Conservation (phyloP, 2,888 invertebrate genomes). For the Himalopsyche tibetana region DNA sequence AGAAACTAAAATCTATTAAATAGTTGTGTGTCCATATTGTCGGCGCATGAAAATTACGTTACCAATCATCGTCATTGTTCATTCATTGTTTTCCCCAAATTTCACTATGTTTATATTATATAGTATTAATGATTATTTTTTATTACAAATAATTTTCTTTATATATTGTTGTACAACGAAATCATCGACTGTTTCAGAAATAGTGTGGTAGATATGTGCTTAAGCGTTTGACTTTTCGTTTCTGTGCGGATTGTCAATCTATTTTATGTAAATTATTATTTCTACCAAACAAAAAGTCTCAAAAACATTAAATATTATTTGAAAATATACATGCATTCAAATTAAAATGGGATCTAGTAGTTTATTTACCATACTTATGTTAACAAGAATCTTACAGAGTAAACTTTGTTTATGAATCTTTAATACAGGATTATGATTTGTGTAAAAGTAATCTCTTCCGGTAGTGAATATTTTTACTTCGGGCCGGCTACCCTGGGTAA, state of each 20-base stretch:
- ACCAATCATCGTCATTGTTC: conserved; percentile 55
- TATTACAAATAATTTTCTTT: conserved; percentile 54
- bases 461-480: too few relatives aligned
- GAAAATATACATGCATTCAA: too few relatives aligned
- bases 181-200: neutral
- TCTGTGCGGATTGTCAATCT: neutral
- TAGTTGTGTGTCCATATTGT: conserved; percentile 44
- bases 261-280: too few relatives aligned
- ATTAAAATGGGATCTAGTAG: too few relatives aligned
- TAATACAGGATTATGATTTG: too few relatives aligned
- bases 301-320: too few relatives aligned
- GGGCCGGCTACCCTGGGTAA: too few relatives aligned
- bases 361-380: too few relatives aligned
- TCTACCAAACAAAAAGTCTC: too few relatives aligned
- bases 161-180: conserved; percentile 47
- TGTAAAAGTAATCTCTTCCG: too few relatives aligned
- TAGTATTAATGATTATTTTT: conserved; percentile 53
- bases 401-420: too few relatives aligned
- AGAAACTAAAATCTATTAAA: conserved; percentile 57
- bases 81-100: conserved; percentile 48
- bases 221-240: neutral
- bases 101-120: conserved; percentile 44
- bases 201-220: neutral
- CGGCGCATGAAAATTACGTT: conserved; percentile 59
- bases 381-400: too few relatives aligned